Conservation (phyloP, 2,888 invertebrate species). For the Melikaiella ostensackeni region DNA sequence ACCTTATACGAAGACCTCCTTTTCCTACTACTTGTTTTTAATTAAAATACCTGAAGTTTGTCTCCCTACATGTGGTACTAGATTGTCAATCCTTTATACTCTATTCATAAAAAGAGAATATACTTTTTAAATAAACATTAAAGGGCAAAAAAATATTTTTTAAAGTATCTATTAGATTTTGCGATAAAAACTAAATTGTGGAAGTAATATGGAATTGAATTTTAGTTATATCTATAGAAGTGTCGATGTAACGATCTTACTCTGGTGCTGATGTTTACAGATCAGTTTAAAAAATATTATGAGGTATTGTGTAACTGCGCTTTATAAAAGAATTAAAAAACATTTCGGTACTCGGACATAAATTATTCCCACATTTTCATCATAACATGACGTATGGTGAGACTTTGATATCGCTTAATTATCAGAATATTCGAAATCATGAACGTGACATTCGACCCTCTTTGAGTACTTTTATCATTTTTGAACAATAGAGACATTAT, state of each 20-base stretch:
- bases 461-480: not conserved
- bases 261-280: slow-evolving; percentile 5
- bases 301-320: not conserved
- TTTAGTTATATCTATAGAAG: not conserved
- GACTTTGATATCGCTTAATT: not conserved
- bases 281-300: not conserved
- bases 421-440: not conserved
- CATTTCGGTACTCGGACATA: not conserved
- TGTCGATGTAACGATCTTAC: too few species aligned
- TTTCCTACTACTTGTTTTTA: not conserved
- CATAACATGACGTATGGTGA: not conserved
- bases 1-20: not conserved
- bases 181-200: too few species aligned
- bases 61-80: too few species aligned
- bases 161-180: too few species aligned
- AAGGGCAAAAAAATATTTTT: too few species aligned
- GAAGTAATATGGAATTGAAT: not conserved
- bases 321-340: not conserved
- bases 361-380: not conserved
- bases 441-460: not conserved
- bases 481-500: not conserved
- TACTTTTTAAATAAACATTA: not conserved
- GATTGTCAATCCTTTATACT: not conserved
- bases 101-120: not conserved
- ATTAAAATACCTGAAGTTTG: not conserved